These are phyloP conservation scores for Pituophis catenifer DNA, from an alignment of 2,113 vertebrate species.

Conservation along the genomic window DNA sequence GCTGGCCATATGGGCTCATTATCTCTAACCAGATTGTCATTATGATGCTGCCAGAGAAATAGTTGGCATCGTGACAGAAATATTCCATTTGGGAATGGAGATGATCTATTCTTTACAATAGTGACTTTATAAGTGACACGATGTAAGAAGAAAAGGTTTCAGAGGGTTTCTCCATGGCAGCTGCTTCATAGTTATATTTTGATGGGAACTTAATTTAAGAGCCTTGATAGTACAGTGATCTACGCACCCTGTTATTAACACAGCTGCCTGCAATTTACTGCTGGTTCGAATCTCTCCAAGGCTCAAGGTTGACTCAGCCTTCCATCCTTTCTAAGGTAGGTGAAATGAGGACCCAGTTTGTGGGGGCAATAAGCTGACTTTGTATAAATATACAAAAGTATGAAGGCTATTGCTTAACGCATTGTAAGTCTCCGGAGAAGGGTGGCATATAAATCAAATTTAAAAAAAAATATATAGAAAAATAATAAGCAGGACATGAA, in stretches of 20 bases:
- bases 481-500: not conserved
- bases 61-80: not conserved
- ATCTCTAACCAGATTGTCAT: not conserved
- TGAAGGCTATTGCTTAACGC: too few species aligned
- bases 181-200: not conserved
- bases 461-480: not conserved
- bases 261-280: too few species aligned
- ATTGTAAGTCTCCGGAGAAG: too few species aligned
- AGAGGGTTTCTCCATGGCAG: not conserved
- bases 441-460: too few species aligned
- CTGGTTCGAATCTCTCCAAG: too few species aligned
- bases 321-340: too few species aligned
- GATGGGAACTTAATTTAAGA: not conserved
- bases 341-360: too few species aligned
- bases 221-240: too few species aligned
- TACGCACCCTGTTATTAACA: too few species aligned
- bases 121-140: not conserved
- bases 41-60: not conserved
- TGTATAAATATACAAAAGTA: too few species aligned
- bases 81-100: not conserved
- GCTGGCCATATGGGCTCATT: not conserved
- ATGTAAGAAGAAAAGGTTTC: not conserved
- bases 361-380: too few species aligned
- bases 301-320: too few species aligned
- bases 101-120: not conserved